These are phyloP conservation scores for Heliothis peltigera DNA, from an alignment of 2,888 invertebrate species.

Conservation along the genomic window DNA sequence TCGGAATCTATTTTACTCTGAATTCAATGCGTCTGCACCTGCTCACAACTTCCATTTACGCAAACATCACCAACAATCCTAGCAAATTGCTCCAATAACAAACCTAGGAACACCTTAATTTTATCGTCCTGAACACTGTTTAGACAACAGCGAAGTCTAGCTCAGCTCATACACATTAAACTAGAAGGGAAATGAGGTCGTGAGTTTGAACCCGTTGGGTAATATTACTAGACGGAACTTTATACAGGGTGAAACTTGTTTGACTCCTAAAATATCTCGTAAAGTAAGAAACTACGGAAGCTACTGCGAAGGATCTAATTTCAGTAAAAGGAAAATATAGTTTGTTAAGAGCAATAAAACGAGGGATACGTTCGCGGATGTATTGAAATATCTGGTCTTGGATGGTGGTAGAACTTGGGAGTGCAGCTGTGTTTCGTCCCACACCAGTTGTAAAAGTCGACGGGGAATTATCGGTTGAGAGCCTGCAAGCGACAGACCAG, in stretches of 20 bases:
- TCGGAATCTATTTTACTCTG: too few relatives aligned
- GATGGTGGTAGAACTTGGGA: constrained; percentile 14
- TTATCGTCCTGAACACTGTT: constrained; percentile 33
- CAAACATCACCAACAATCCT: not conserved
- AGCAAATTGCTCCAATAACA: not conserved
- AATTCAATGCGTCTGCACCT: not conserved
- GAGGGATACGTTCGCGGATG: constrained; percentile 34
- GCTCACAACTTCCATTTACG: not conserved
- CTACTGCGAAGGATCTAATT: constrained; percentile 55
- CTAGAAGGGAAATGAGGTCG: constrained; percentile 56
- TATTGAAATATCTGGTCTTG: constrained; percentile 50
- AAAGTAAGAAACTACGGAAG: constrained; percentile 55
- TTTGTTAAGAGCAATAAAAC: constrained; percentile 53
- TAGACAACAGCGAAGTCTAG: constrained; percentile 36
- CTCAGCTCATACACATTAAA: constrained; percentile 50
- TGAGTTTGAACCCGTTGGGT: constrained; percentile 63
- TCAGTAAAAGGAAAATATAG: constrained; percentile 62
- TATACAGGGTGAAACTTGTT: constrained; percentile 60
- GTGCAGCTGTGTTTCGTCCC: constrained; percentile 45
- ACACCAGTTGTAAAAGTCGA: constrained; percentile 38
- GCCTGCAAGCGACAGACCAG: constrained; percentile 1
- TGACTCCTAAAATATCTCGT: constrained; percentile 63
- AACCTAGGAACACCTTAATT: constrained; percentile 5
- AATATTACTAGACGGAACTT: constrained; percentile 65
- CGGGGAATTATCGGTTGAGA: constrained; percentile 21